A percentile compares a stretch with the other conserved stretches of the same genome.
Evolutionary conservation across 2,113 vertebrate genomes (phyloP).

Genomic region (Blennius ocellaris): DNA sequence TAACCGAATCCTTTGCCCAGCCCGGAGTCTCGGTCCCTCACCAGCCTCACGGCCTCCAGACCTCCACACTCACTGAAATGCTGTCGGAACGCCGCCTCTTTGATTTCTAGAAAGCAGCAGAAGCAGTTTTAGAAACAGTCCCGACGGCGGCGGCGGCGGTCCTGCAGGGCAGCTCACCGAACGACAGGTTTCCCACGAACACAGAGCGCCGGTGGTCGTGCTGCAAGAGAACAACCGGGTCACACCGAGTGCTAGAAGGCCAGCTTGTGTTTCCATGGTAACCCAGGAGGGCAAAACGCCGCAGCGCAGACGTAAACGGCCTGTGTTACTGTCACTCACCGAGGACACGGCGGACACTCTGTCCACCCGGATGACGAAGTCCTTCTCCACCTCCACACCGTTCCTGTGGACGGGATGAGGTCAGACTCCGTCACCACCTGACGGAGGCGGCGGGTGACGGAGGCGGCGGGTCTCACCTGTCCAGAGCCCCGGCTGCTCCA

Average conservation of each 20-base stretch:
- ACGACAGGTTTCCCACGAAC: conserved; percentile 94
- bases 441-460: too few relatives aligned
- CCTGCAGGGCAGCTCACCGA: conserved; percentile 86
- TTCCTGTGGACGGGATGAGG: conserved; percentile 82
- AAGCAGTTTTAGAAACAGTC: too few relatives aligned
- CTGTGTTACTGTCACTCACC: conserved; percentile 34
- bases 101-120: conserved; percentile 80
- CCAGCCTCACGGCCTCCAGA: conserved; percentile 86
- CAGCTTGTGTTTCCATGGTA: too few relatives aligned
- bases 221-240: conserved; percentile 79
- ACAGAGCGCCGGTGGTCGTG: conserved; percentile 91
- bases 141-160: too few relatives aligned
- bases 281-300: too few relatives aligned
- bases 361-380: conserved; percentile 92
- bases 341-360: conserved; percentile 72
- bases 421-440: too few relatives aligned
- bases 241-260: too few relatives aligned
- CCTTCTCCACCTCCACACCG: conserved; percentile 87
- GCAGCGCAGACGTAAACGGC: too few relatives aligned
- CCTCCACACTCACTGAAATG: conserved; percentile 89
- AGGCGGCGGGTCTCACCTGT: too few relatives aligned
- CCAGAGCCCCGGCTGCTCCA: conserved; percentile 83
- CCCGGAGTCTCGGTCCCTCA: conserved; percentile 88
- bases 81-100: conserved; percentile 80
- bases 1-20: conserved; percentile 96